Evolutionary conservation across 2,888 invertebrate species (phyloP).

Genomic region (Nudaria mundana): DNA sequence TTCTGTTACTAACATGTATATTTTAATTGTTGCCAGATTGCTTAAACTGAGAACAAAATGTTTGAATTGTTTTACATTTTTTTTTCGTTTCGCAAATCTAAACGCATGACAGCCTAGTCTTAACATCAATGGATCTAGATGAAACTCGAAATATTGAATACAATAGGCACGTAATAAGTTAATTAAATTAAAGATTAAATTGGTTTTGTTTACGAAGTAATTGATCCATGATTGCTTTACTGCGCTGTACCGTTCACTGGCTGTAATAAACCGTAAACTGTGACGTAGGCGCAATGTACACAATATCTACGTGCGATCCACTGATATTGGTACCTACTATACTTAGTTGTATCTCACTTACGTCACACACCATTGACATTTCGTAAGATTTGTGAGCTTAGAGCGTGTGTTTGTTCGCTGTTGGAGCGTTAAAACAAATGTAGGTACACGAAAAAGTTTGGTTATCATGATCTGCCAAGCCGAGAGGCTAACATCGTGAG

Average conservation of each 20-base stretch:
- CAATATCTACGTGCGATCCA: constrained; percentile 1
- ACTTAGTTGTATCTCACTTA: constrained; percentile 6
- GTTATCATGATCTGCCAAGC: constrained; percentile 22
- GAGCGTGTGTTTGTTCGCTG: constrained; percentile 12
- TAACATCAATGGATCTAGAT: constrained; percentile 7
- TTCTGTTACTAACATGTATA: not conserved
- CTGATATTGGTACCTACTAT: not conserved
- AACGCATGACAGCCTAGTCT: constrained; percentile 4
- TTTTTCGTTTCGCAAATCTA: not conserved
- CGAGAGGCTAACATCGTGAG: constrained; percentile 8
- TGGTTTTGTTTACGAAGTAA: constrained; percentile 18
- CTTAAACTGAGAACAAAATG: constrained; percentile 6
- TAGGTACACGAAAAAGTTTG: constrained; percentile 7
- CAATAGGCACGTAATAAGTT: constrained; percentile 9
- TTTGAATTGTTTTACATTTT: constrained; percentile 5
- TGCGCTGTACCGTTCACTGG: too few relatives aligned
- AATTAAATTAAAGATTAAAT: constrained; percentile 16
- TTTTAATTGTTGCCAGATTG: constrained; percentile 9
- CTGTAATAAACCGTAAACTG: constrained; percentile 12
- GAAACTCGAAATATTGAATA: constrained; percentile 16
- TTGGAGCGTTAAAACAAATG: constrained; percentile 27
- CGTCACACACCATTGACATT: constrained; percentile 36
- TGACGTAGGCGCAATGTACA: constrained; percentile 6
- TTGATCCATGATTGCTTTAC: constrained; percentile 8
- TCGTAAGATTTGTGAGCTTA: constrained; percentile 42